Evolutionary conservation across 2,797 vertebrate species (phyloP).

Genomic region (Heteromormyrus szaboi): DNA sequence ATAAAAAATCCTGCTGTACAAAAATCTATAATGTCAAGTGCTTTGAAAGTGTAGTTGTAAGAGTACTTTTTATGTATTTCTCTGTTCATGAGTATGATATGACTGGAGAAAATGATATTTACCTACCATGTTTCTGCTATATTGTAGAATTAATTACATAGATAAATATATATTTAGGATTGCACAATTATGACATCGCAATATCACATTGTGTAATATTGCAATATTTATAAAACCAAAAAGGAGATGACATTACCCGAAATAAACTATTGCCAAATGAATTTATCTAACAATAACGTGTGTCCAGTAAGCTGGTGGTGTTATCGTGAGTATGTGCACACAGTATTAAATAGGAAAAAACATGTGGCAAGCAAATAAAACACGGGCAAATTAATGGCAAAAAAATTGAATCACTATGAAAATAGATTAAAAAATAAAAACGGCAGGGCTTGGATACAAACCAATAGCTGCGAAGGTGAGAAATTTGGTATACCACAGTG

Average conservation of each 20-base stretch:
- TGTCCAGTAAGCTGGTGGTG: neutral
- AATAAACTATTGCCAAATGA: neutral
- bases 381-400: neutral
- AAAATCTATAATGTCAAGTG: neutral
- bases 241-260: neutral
- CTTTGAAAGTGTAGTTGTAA: neutral
- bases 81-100: neutral
- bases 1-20: neutral
- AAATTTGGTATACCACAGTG: neutral
- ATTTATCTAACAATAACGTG: neutral
- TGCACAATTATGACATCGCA: neutral
- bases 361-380: neutral
- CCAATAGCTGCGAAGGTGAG: neutral
- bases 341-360: neutral
- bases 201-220: neutral
- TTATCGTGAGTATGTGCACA: neutral
- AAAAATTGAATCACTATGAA: neutral
- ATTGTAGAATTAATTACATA: neutral
- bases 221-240: neutral
- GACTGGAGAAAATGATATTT: neutral
- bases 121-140: neutral
- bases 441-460: neutral
- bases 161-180: neutral
- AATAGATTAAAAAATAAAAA: neutral
- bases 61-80: neutral